Conservation (phyloP, 2,797 vertebrate genomes). For the Sebastolobus alascanus region DNA sequence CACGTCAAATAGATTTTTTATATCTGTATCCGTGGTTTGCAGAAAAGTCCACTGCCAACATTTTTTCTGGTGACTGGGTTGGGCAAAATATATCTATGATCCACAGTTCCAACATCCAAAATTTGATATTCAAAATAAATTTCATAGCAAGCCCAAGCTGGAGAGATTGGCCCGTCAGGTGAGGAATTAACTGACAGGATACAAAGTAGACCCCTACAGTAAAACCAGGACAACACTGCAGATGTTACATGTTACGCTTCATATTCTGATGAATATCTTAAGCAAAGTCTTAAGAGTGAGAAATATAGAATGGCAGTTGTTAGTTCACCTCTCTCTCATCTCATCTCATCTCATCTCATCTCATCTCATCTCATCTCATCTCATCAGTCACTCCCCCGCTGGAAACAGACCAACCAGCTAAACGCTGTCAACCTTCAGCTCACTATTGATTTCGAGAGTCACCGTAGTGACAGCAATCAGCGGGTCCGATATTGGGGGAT, state of each 20-base stretch:
- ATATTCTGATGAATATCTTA: not conserved
- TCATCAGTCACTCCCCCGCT: slow-evolving; percentile 32
- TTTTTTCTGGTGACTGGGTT: not conserved
- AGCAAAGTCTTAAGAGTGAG: not conserved
- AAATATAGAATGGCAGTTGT: not conserved
- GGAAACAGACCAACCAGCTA: slow-evolving; percentile 35
- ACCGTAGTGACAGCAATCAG: not conserved
- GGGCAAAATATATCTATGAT: not conserved
- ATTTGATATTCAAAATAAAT: not conserved
- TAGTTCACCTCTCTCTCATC: slow-evolving; percentile 20
- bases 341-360: not conserved
- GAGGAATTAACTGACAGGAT: not conserved
- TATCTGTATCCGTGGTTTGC: no score
- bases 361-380: not conserved
- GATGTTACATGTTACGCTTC: not conserved
- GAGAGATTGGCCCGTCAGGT: not conserved
- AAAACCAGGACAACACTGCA: not conserved
- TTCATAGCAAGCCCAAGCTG: not conserved
- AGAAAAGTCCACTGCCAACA: no score
- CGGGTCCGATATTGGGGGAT: not conserved
- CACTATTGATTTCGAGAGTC: slow-evolving; percentile 1
- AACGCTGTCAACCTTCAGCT: slow-evolving; percentile 25
- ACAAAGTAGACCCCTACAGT: not conserved
- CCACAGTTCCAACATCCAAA: not conserved
- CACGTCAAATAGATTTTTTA: no score